These are phyloP conservation scores for Coelinius sp. DNA, from an alignment of 2,888 invertebrate species.

Conservation along the genomic window DNA sequence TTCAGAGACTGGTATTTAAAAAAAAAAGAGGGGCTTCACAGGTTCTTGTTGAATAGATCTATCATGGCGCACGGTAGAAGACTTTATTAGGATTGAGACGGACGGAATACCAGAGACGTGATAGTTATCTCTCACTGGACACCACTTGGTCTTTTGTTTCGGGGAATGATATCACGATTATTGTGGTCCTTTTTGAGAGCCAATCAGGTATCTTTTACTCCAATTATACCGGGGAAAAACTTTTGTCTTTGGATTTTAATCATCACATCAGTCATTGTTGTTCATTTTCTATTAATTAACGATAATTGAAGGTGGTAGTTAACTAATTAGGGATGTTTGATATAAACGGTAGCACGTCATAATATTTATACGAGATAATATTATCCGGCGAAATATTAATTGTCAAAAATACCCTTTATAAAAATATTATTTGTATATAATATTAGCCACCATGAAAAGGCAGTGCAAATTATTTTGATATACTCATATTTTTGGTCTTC, in stretches of 20 bases:
- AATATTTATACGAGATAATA: too few relatives aligned
- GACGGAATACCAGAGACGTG: slow-evolving; percentile 46
- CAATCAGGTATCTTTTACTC: not conserved
- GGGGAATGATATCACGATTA: slow-evolving; percentile 44
- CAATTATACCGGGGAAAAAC: not conserved
- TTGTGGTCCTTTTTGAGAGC: not conserved
- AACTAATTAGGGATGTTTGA: not conserved
- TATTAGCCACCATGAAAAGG: too few relatives aligned
- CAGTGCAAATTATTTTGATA: too few relatives aligned
- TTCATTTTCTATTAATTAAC: not conserved
- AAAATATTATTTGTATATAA: too few relatives aligned
- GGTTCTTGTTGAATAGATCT: slow-evolving; percentile 43
- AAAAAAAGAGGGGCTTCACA: slow-evolving; percentile 28
- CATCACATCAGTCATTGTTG: not conserved
- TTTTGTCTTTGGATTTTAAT: not conserved
- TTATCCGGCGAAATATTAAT: too few relatives aligned
- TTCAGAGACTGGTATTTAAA: slow-evolving; percentile 29
- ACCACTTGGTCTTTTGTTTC: slow-evolving; percentile 44
- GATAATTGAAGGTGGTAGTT: not conserved
- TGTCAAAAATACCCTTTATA: too few relatives aligned
- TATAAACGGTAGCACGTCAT: too few relatives aligned
- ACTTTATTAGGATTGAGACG: slow-evolving; percentile 44
- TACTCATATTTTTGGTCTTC: too few relatives aligned
- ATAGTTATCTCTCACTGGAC: slow-evolving; percentile 43
- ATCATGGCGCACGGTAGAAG: slow-evolving; percentile 42